Conservation (phyloP, 1,140 invertebrate genomes). For the Cotesia typhae region DNA sequence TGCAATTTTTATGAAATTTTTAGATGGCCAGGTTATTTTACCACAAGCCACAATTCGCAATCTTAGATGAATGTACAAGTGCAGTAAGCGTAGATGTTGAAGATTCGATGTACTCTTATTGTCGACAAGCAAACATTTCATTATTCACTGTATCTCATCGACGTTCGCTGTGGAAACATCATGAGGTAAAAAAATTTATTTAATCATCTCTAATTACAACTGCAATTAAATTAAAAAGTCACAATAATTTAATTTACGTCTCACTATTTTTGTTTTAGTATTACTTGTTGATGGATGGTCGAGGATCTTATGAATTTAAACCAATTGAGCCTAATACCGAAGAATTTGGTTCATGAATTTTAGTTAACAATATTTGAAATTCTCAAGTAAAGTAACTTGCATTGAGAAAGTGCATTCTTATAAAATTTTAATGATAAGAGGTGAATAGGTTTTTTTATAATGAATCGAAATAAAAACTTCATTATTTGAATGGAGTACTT, state of each 20-base stretch:
- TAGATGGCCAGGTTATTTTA: slow-evolving; percentile 97
- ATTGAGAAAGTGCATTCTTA: not conserved
- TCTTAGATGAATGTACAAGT: slow-evolving; percentile 98
- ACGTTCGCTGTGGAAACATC: slow-evolving; percentile 95
- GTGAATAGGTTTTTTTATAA: too few relatives aligned
- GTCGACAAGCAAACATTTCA: slow-evolving; percentile 87
- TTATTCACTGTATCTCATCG: slow-evolving; percentile 97
- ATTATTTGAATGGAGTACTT: not conserved
- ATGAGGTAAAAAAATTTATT: slow-evolving; percentile 73
- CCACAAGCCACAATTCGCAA: slow-evolving; percentile 96
- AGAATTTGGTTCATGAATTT: slow-evolving; percentile 89
- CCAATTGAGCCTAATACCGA: slow-evolving; percentile 85
- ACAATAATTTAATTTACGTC: slow-evolving; percentile 12
- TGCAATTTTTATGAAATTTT: not conserved
- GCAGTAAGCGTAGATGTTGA: slow-evolving; percentile 98
- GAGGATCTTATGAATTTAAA: slow-evolving; percentile 87
- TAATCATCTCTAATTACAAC: slow-evolving; percentile 3
- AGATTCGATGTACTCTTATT: slow-evolving; percentile 95
- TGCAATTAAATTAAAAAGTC: slow-evolving; percentile 1
- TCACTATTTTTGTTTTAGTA: slow-evolving; percentile 67
- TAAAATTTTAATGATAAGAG: too few relatives aligned
- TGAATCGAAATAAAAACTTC: too few relatives aligned
- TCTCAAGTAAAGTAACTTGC: not conserved
- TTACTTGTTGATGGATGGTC: slow-evolving; percentile 94
- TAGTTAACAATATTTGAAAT: slow-evolving; percentile 40